A percentile compares a stretch with the other conserved stretches of the same genome.
These are phyloP conservation scores for Ophion slaviceki DNA, from an alignment of 2,888 invertebrate species.

Conservation along the genomic window DNA sequence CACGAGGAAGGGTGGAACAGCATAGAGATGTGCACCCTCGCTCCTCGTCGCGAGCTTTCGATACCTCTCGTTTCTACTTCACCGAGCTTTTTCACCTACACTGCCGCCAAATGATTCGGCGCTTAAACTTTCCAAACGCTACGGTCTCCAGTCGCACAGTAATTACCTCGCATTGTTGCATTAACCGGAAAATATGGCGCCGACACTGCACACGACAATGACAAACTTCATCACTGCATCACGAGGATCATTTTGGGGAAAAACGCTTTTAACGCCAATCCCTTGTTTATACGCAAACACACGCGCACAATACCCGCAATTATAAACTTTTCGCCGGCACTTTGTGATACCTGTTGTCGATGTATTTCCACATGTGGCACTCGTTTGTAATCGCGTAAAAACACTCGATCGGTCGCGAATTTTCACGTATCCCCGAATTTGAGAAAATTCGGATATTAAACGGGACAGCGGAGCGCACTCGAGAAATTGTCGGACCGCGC, in stretches of 20 bases:
- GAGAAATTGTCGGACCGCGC: conserved; percentile 50
- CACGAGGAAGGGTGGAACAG: neutral
- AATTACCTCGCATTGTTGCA: neutral
- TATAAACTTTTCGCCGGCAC: too few relatives aligned
- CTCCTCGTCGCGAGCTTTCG: conserved; percentile 18
- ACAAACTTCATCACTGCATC: neutral
- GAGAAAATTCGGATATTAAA: neutral
- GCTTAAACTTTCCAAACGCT: conserved; percentile 49
- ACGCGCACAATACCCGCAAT: too few relatives aligned
- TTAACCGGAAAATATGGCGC: neutral
- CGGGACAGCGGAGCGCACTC: conserved; percentile 7
- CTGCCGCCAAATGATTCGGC: conserved; percentile 8
- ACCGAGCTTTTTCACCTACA: conserved; percentile 2
- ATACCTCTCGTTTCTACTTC: conserved; percentile 26
- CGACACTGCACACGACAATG: neutral
- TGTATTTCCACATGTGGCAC: too few relatives aligned
- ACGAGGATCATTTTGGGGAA: too few relatives aligned
- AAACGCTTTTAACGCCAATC: too few relatives aligned
- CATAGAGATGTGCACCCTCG: neutral
- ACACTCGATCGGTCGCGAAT: neutral
- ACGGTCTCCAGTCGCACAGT: conserved; percentile 9
- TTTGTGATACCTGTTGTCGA: too few relatives aligned
- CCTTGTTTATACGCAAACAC: too few relatives aligned
- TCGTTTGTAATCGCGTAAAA: neutral
- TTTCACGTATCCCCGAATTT: neutral